Base-by-base conservation (phyloP, 1,140 invertebrate genomes). In the Tribolium madens region DNA sequence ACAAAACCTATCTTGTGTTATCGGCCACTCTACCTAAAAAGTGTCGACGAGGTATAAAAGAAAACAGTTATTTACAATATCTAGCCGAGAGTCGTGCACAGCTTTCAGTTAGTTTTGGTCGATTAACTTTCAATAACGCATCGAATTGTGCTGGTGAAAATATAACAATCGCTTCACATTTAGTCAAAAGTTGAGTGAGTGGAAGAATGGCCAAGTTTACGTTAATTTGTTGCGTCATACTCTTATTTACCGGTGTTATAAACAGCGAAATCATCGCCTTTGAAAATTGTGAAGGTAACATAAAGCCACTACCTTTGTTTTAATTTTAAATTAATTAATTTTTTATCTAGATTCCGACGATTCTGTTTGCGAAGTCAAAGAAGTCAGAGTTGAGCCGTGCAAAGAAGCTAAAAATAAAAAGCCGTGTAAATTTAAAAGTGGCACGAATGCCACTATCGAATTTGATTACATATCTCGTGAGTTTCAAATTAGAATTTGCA, bases 381-480 rank as follows among this genome's bases (percentile, higher is more conserved):
- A 71, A 76, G 74, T 73, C 6, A 70, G 69, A 48, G 42, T 78
- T 5, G 48, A 75, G 6, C 73, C 73, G 0, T 78, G 77, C 42
- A 71, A 76, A 48, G 74, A 76, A 33, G 73, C 74, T n/a, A 18
- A 57, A 17, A 50, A n/a, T 13, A 52, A 33, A 15, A 76, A 78
- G 46, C 73, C 73, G 3, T 78, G 77, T 33, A 78, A 78, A 53
- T 64, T 78, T 14, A 76, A 73, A 31, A 76, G 73, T 31, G 31
- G 57, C 13, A 72, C 71, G 36, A 73, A 70, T 17, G 74, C 73
- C 4, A 72, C 74, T 14, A 57, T 78, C 36, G 57, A 71, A 33
- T 48, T 78, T 13, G 77, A 78, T 17, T 78, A 76, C 42, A 60
- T 69, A n/a, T 73, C 74, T 4, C 18, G 76, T 77, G 47, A 46